Evolutionary conservation across 1,140 invertebrate species (phyloP).

Genomic region (Diuraphis noxia): DNA sequence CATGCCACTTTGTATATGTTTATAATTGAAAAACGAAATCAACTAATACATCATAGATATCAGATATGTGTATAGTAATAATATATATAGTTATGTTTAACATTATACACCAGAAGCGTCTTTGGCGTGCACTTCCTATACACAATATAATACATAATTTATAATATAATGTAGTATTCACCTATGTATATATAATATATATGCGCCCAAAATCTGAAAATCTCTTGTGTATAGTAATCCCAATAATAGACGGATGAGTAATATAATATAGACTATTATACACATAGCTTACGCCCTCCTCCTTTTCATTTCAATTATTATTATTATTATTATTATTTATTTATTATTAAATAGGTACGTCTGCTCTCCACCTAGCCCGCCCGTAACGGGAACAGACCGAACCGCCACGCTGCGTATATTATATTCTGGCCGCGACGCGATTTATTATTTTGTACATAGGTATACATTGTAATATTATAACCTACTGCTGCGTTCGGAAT

Average conservation of each 20-base stretch:
- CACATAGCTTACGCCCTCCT: neutral
- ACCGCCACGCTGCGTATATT: neutral
- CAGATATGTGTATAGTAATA: neutral
- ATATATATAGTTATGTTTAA: no score
- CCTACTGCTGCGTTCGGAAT: conserved; percentile 21
- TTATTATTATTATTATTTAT: neutral
- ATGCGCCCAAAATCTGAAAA: neutral
- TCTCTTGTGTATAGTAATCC: neutral
- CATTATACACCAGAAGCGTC: no score
- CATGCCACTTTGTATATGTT: neutral
- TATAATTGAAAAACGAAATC: neutral
- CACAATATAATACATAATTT: no score
- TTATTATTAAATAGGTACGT: no score
- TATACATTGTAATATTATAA: neutral
- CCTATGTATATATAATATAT: no score
- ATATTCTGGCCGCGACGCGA: neutral
- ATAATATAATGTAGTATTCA: no score
- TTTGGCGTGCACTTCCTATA: neutral
- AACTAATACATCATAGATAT: neutral
- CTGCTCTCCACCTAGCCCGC: no score
- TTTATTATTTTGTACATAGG: neutral
- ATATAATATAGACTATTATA: no score
- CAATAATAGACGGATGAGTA: neutral
- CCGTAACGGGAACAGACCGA: neutral
- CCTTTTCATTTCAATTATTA: neutral